Base-by-base conservation (phyloP, 1,140 invertebrate species). In the Tetragonula clypearis region DNA sequence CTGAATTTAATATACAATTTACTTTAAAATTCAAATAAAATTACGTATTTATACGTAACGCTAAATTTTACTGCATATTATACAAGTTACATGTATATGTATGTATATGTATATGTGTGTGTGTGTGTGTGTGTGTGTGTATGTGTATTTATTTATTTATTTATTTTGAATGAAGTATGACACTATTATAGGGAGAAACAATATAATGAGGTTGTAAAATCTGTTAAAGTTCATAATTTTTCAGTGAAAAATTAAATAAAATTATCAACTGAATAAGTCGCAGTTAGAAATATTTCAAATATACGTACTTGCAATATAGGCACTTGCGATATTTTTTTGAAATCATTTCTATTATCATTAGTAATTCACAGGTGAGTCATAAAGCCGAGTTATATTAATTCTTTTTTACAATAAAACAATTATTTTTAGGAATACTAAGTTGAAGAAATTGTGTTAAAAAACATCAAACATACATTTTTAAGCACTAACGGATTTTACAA, bases 11-110 rank as follows among this genome's bases (percentile, higher is more conserved):
- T 82, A 73, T 87, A 79, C 12, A 41, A 3, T n/a, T 21, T 26
- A 21, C 2, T 17, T 60, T 56, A 69, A 62, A 69, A 79, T 53
- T 60, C 62, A 79, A 85, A 78, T 58, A 82, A 82, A 65, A 82
- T 69, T 35, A 49, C 69, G 4, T 30, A 68, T 11, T 75, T 23
- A 53, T 78, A 80, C 75, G 75, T 85, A 85, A 88, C n/a, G n/a
- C 49, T 85, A 79, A 53, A 66, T 76, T 49, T 68, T 79, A 87
- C 86, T 88, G 68, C 86, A 88, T 58, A 85, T 72, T 49, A 65
- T 79, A 60, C 19, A 76, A 55, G 30, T 78, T 79, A 60, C 14
- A 78, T 19, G n/a, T 49, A 11, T 0, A 49, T 49, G 11, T 9
- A 41, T 41, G 11, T 35, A 35, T 35, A 35, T 35, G 2, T 35